Percentiles rank a stretch among this genome's conserved stretches.
Conservation (phyloP, 2,797 vertebrate species). For the Botia kubotai region DNA sequence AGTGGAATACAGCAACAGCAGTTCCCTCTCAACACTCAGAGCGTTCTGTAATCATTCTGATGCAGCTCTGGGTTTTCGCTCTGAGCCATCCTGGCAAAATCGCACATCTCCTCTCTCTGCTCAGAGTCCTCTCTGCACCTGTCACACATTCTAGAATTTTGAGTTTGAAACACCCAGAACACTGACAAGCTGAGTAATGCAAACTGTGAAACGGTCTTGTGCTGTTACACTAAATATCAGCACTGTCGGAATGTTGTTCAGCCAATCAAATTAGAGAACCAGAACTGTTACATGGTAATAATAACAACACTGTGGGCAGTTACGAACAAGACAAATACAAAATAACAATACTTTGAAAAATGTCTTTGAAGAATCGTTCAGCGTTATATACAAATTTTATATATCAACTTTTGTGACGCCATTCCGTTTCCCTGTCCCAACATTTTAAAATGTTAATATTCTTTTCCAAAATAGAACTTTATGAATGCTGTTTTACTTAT, state of each 20-base stretch:
- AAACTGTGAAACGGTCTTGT: background rate
- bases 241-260: background rate
- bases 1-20: background rate
- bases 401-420: background rate
- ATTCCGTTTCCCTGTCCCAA: background rate
- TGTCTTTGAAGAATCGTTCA: background rate
- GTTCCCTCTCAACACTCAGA: background rate
- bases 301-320: background rate
- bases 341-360: background rate
- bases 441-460: background rate
- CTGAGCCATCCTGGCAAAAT: conserved; percentile 1
- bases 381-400: background rate
- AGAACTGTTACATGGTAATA: background rate
- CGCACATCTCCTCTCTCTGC: background rate
- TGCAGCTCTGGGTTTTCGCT: background rate
- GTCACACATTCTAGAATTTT: background rate
- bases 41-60: background rate
- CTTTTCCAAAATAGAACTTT: background rate
- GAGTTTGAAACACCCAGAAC: background rate
- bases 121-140: background rate
- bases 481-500: background rate
- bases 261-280: background rate
- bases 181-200: background rate
- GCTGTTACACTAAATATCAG: too few relatives aligned
- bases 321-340: background rate